A percentile compares a stretch with the other conserved stretches of the same genome.
phyloP scores from a whole-genome alignment of 2,888 invertebrate species.

The Eilema griseolum region DNA sequence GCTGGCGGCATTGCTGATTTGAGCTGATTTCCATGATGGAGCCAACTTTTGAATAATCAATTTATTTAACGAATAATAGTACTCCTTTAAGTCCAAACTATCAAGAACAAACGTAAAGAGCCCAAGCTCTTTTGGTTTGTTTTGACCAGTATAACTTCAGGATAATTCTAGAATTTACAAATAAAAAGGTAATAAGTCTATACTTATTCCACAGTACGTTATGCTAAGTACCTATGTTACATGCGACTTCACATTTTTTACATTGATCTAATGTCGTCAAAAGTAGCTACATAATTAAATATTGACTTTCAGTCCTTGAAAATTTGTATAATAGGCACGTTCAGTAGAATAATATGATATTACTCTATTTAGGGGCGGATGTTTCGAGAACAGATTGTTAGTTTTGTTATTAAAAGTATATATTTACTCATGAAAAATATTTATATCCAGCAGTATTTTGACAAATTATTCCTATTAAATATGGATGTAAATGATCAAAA shows the following conservation, averaged over 20 bases:
- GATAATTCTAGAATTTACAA: no score
- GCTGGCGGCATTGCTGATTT: no score
- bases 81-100: no score
- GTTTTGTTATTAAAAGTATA: constrained; percentile 1
- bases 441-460: not conserved
- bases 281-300: not conserved
- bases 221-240: not conserved
- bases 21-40: no score
- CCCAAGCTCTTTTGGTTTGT: no score
- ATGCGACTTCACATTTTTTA: not conserved
- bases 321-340: constrained; percentile 1
- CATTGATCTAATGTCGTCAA: not conserved
- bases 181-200: no score
- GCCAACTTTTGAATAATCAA: no score
- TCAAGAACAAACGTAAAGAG: no score
- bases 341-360: not conserved
- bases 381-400: constrained; percentile 2
- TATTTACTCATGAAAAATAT: not conserved
- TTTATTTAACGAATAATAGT: no score
- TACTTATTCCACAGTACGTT: no score
- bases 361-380: not conserved
- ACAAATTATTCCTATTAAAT: not conserved
- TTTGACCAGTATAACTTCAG: no score
- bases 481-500: not conserved
- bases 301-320: not conserved